Evolutionary conservation across 2,797 vertebrate genomes (phyloP).

Genomic region (Pithecia hirsuta): DNA sequence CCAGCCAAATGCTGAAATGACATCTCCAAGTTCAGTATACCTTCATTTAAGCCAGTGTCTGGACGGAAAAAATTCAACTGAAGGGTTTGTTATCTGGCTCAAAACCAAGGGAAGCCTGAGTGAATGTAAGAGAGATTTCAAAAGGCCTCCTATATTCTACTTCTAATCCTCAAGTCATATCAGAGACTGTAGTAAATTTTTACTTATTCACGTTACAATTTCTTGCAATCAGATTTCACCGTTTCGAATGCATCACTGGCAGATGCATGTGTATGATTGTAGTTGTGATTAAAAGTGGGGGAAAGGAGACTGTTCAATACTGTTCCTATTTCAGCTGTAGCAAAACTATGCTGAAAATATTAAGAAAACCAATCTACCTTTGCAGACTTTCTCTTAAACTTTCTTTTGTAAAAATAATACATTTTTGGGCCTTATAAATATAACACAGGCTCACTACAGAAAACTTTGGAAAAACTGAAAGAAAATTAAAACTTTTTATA

Average conservation of each 20-base stretch:
- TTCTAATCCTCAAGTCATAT: background rate
- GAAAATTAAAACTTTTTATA: constrained; percentile 28
- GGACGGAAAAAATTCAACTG: constrained; percentile 50
- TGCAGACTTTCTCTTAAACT: background rate
- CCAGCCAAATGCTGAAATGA: constrained; percentile 41
- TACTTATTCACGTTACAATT: background rate
- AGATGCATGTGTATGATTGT: background rate
- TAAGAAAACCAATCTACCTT: background rate
- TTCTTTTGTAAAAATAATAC: background rate
- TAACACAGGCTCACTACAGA: background rate
- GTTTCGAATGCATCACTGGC: background rate
- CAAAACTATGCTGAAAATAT: background rate
- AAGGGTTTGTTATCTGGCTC: constrained; percentile 48
- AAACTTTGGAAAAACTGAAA: background rate
- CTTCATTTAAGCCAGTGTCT: constrained; percentile 59
- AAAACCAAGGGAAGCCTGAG: background rate
- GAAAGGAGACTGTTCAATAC: background rate
- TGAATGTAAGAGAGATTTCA: background rate
- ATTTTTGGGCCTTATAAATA: background rate
- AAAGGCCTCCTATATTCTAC: background rate
- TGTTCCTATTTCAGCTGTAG: background rate
- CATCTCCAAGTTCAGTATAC: constrained; percentile 58
- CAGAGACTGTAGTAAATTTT: background rate
- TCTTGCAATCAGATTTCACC: constrained; percentile 10
- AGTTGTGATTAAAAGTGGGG: background rate